Evolutionary conservation across 2,888 invertebrate species (phyloP), one percentile per base, ranked within the genome.

Genomic region (Latrodectus elegans): DNA sequence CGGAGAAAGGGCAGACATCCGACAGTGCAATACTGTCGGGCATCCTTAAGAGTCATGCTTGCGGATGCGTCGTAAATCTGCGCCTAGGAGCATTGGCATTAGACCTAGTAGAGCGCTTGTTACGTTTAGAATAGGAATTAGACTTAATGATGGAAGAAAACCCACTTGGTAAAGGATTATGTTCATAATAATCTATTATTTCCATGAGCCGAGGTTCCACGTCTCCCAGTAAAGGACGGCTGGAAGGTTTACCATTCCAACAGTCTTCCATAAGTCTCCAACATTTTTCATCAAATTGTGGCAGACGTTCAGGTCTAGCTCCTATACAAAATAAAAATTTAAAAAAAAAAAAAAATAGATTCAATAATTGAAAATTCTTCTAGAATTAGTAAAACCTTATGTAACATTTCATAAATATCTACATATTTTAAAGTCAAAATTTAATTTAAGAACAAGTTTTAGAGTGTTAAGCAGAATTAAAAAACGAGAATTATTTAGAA

Each of bases 241-340:
- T 93, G 0, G 93, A 92, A 0, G 96, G 95, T 89, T 96, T 95
- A 0, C 95, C 94, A 53, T 95, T 94, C 97, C 97, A 97, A 91
- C 97, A 97, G 64, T 95, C 94, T 91, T 95, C 94, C 97, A 97
- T 97, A 64, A 97, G 93, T 73, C 94, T 93, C 97, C 97, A 97
- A 91, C 96, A 96, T 49, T 95, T 95, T 86, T 95, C 94, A 73
- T 95, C 94, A 93, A 97, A 97, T 89, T 94, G 93, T 0, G 95
- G 93, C 17, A 96, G 93, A 78, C 95, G 94, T 92, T 97, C 97
- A 4, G 97, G 97, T 9, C 97, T 94, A 12, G 95, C 94, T 79
- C 97, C 97, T 97, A 91, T 64, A 91, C 6, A 38, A 22, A 22
- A 22, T 22, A 22, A 22, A 22, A 38, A 38, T 38, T 1, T 38